These are phyloP conservation scores for Eupithecia vulgata DNA, from an alignment of 2,888 invertebrate species.

Conservation along the genomic window DNA sequence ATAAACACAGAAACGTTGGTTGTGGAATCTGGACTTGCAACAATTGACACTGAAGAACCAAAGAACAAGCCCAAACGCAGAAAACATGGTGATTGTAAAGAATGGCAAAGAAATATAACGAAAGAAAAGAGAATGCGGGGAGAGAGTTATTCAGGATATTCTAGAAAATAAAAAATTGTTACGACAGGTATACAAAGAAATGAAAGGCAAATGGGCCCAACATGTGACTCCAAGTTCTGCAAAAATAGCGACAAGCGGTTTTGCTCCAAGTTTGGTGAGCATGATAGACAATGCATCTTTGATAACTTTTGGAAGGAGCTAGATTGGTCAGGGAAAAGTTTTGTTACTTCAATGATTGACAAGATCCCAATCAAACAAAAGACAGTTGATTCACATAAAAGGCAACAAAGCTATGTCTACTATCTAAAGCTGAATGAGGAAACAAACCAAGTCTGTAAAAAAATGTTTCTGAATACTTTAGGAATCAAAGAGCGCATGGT, in stretches of 20 bases:
- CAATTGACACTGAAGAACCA: constrained; percentile 19
- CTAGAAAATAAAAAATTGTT: constrained; percentile 22
- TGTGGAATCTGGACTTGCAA: constrained; percentile 17
- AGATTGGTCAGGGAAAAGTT: constrained; percentile 28
- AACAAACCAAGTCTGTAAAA: too few species aligned
- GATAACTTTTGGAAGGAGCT: constrained; percentile 30
- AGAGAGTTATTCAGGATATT: constrained; percentile 25
- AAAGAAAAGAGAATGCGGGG: constrained; percentile 27
- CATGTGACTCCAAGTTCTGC: constrained; percentile 19
- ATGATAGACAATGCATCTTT: constrained; percentile 28
- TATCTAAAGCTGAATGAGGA: constrained; percentile 9
- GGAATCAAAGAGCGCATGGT: neutral
- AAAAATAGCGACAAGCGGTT: constrained; percentile 25
- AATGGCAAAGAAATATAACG: constrained; percentile 24
- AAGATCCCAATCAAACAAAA: constrained; percentile 28
- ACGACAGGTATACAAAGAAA: constrained; percentile 25
- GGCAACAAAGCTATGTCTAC: constrained; percentile 24
- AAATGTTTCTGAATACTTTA: constrained; percentile 8
- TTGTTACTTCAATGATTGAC: constrained; percentile 29
- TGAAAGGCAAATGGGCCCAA: constrained; percentile 27
- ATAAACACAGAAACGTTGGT: constrained; percentile 23
- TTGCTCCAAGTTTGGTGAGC: constrained; percentile 25
- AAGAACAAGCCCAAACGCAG: constrained; percentile 20
- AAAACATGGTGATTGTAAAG: constrained; percentile 24
- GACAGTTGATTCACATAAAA: constrained; percentile 28